phyloP scores from a whole-genome alignment of 2,888 invertebrate genomes.

The Pecten maximus region DNA sequence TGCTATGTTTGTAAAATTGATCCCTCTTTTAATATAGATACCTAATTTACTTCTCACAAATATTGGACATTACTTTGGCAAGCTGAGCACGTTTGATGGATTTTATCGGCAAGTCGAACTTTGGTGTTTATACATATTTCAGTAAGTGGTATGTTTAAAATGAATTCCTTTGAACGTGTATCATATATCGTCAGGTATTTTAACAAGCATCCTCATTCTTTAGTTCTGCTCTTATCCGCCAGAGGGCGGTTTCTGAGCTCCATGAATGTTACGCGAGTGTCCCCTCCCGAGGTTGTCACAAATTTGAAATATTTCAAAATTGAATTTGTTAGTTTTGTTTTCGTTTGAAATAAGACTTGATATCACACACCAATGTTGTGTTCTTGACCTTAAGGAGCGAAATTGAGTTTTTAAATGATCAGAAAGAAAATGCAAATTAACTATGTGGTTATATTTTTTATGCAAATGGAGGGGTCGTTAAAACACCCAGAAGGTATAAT shows the following conservation, averaged over 20 bases:
- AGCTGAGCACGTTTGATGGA: neutral
- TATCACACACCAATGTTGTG: neutral
- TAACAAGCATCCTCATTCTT: neutral
- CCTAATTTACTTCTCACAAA: neutral
- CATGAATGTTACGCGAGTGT: neutral
- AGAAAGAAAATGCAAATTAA: no score
- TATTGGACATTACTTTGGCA: neutral
- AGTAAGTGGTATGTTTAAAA: neutral
- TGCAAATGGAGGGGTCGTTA: no score
- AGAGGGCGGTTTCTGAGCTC: neutral
- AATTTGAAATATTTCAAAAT: neutral
- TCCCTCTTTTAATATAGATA: neutral
- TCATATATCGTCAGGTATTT: neutral
- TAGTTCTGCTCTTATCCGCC: neutral
- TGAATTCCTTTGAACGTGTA: neutral
- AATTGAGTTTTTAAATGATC: no score
- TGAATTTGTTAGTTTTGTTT: neutral
- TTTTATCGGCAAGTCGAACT: neutral
- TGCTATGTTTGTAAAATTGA: slow-evolving; percentile 17
- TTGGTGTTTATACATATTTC: neutral
- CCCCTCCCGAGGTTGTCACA: neutral
- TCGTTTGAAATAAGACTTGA: neutral
- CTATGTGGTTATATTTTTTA: no score
- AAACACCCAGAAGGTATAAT: no score
- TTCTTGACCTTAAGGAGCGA: no score